Percentiles rank a stretch among this genome's conserved stretches.
phyloP scores from a whole-genome alignment of 2,797 vertebrate genomes.

The Liparis tanakae region DNA sequence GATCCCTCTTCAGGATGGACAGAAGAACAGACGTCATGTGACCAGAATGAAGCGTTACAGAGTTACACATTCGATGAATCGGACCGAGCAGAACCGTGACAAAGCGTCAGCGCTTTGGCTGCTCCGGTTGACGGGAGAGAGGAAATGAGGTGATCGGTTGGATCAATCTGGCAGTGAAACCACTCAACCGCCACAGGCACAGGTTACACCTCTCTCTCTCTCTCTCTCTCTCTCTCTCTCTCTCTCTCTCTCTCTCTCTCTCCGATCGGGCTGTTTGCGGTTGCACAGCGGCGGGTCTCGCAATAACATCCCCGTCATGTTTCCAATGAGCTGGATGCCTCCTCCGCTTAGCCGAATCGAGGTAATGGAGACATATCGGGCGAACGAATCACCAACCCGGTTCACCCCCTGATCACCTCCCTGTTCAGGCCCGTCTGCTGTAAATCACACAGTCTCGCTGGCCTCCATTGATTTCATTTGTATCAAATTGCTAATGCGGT shows the following conservation, averaged over 20 bases:
- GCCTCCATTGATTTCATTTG: slow-evolving; percentile 76
- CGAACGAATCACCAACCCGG: slow-evolving; percentile 52
- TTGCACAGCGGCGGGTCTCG: slow-evolving; percentile 45
- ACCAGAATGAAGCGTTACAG: no score
- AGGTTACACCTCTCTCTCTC: slow-evolving; percentile 54
- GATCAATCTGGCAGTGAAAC: slow-evolving; percentile 74
- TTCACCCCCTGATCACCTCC: slow-evolving; percentile 71
- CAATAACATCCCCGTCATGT: slow-evolving; percentile 42
- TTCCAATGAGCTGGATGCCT: slow-evolving; percentile 42
- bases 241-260: slow-evolving; percentile 38
- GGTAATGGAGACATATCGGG: slow-evolving; percentile 48
- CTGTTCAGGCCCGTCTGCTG: slow-evolving; percentile 39
- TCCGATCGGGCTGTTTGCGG: slow-evolving; percentile 54
- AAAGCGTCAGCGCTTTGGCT: slow-evolving; percentile 63
- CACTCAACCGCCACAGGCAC: slow-evolving; percentile 64
- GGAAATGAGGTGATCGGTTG: slow-evolving; percentile 74
- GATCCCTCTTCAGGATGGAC: no score
- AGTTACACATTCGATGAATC: no score
- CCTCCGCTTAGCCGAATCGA: slow-evolving; percentile 28
- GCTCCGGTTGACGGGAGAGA: slow-evolving; percentile 55
- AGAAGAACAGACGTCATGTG: no score
- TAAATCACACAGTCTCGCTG: slow-evolving; percentile 65
- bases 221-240: slow-evolving; percentile 43
- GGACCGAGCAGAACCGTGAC: no score
- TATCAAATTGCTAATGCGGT: slow-evolving; percentile 76